Conservation (phyloP, 1,140 invertebrate species). For the Drosophila parabipectinata region DNA sequence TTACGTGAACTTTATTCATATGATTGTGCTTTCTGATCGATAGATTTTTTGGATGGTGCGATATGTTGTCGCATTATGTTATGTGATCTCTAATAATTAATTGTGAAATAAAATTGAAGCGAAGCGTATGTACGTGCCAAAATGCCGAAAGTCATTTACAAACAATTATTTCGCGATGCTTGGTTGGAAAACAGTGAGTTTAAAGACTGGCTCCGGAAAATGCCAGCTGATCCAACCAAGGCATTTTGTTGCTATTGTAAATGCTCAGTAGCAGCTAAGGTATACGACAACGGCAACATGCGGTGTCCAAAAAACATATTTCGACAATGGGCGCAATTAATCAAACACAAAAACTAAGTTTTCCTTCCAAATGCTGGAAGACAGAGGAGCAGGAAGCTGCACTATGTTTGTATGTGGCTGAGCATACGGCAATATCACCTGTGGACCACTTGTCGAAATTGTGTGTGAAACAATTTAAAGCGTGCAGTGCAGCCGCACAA, state of each 20-base stretch:
- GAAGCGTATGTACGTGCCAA: constrained; percentile 21
- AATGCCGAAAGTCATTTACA: constrained; percentile 14
- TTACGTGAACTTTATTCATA: constrained; percentile 23
- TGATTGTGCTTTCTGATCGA: constrained; percentile 20
- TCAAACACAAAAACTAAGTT: no score
- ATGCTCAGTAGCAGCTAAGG: constrained; percentile 16
- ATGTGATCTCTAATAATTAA: constrained; percentile 10
- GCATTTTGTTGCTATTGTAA: no score
- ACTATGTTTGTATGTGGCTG: no score
- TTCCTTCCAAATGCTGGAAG: no score
- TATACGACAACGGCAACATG: constrained; percentile 7
- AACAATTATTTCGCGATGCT: constrained; percentile 20
- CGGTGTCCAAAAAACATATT: constrained; percentile 4
- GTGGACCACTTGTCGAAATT: constrained; percentile 5
- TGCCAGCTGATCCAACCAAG: no score
- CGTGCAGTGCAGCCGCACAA: constrained; percentile 5
- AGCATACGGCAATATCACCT: no score
- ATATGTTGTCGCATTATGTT: constrained; percentile 17
- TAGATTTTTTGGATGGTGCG: constrained; percentile 14
- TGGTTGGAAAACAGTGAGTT: constrained; percentile 20
- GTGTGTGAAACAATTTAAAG: constrained; percentile 6
- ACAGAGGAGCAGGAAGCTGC: no score
- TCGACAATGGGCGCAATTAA: no score
- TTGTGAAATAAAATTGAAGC: constrained; percentile 15
- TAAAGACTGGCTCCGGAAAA: constrained; percentile 18